Evolutionary conservation across 2,113 vertebrate species (phyloP).

Genomic region (Brienomyrus longianalis): DNA sequence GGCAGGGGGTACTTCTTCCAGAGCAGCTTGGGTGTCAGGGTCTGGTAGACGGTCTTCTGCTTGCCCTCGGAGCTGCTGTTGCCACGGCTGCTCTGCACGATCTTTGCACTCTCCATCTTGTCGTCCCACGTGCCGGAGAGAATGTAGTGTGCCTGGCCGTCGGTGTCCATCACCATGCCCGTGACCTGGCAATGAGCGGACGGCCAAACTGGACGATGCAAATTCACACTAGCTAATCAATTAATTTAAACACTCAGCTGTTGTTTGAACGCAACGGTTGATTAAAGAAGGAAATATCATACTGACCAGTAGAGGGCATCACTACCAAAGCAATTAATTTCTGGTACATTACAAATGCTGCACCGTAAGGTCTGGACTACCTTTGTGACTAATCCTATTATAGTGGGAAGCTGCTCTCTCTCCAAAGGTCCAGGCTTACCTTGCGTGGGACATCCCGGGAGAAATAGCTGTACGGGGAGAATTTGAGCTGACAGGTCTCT

Average conservation of each 20-base stretch:
- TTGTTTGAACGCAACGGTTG: not conserved
- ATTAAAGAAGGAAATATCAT: not conserved
- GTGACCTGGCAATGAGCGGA: constrained; percentile 69
- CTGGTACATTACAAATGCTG: constrained; percentile 1
- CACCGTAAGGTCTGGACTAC: not conserved
- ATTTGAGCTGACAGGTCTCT: constrained; percentile 96
- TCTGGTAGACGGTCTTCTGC: constrained; percentile 95
- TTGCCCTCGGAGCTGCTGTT: constrained; percentile 76
- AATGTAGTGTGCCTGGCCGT: constrained; percentile 81
- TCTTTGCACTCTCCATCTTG: constrained; percentile 88
- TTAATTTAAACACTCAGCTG: not conserved
- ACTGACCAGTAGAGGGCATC: constrained; percentile 47
- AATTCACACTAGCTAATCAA: not conserved
- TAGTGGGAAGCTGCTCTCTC: not conserved
- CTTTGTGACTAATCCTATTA: not conserved
- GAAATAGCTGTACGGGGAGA: constrained; percentile 96
- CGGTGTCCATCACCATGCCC: constrained; percentile 76
- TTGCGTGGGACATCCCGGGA: constrained; percentile 90
- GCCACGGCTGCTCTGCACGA: constrained; percentile 82
- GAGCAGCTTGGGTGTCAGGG: constrained; percentile 78
- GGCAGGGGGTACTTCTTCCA: constrained; percentile 95
- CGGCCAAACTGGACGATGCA: not conserved
- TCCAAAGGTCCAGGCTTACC: constrained; percentile 54
- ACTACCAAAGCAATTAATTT: constrained; percentile 24
- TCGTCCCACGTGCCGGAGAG: constrained; percentile 96